Percentiles rank a stretch among this genome's conserved stretches.
These are phyloP conservation scores for Trichoplusia ni DNA, from an alignment of 1,140 invertebrate species.

Conservation along the genomic window DNA sequence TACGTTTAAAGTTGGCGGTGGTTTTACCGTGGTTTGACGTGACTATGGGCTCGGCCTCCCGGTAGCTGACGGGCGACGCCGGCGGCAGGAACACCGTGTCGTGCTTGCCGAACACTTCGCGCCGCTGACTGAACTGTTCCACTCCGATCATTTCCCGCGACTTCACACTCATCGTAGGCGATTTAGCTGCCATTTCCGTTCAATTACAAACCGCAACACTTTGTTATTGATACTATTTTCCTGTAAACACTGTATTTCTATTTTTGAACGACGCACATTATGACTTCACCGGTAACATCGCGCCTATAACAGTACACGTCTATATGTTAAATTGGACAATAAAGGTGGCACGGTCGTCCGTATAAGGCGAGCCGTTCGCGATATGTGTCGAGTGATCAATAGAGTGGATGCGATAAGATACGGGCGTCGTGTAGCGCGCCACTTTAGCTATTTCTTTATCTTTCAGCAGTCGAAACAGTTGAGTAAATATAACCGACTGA, in stretches of 20 bases:
- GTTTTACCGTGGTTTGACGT: slow-evolving; percentile 76
- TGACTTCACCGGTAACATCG: slow-evolving; percentile 79
- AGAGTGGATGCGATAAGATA: slow-evolving; percentile 77
- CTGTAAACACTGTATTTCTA: slow-evolving; percentile 76
- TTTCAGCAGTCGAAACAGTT: slow-evolving; percentile 74
- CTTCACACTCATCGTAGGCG: slow-evolving; percentile 75
- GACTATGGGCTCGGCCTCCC: slow-evolving; percentile 68
- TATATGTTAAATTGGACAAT: slow-evolving; percentile 76
- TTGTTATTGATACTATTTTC: slow-evolving; percentile 79
- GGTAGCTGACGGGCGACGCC: slow-evolving; percentile 58
- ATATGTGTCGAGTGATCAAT: slow-evolving; percentile 78
- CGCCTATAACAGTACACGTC: slow-evolving; percentile 69
- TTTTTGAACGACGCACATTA: slow-evolving; percentile 76
- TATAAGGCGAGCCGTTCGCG: slow-evolving; percentile 71
- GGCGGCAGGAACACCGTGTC: slow-evolving; percentile 73
- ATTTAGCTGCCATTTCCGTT: slow-evolving; percentile 76
- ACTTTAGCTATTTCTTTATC: slow-evolving; percentile 73
- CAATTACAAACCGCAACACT: slow-evolving; percentile 79
- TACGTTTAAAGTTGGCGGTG: slow-evolving; percentile 73
- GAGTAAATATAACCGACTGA: slow-evolving; percentile 73
- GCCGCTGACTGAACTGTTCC: slow-evolving; percentile 76
- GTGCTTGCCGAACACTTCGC: slow-evolving; percentile 76
- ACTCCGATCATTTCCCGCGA: slow-evolving; percentile 76
- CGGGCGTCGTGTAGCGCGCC: slow-evolving; percentile 55
- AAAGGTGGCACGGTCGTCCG: slow-evolving; percentile 72